These are phyloP conservation scores for Ursus arctos DNA, from an alignment of 2,113 vertebrate genomes.

Conservation along the genomic window DNA sequence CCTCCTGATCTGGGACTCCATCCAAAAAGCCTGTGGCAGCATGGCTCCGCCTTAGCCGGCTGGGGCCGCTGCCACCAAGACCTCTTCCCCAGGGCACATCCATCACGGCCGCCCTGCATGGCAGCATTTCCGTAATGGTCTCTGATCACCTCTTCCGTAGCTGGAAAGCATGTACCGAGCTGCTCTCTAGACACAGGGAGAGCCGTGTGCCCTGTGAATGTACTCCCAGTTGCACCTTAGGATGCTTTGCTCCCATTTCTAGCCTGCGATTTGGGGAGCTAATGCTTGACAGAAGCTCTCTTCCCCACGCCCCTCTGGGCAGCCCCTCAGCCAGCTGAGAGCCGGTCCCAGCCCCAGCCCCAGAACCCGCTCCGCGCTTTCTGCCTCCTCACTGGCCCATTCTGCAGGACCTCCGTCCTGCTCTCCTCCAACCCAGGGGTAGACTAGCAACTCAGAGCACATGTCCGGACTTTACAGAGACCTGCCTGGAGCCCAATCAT, in stretches of 20 bases:
- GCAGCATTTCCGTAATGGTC: not conserved
- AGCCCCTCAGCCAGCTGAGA: not conserved
- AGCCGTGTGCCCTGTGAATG: not conserved
- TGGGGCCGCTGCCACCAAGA: not conserved
- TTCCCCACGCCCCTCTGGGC: rapidly evolving
- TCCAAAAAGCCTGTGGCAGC: not conserved
- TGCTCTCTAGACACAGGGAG: no score
- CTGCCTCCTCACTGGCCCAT: not conserved
- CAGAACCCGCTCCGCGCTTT: no score
- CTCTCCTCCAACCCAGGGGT: not conserved
- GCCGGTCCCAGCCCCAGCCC: not conserved
- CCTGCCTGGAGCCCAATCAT: rapidly evolving
- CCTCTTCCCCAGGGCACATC: not conserved
- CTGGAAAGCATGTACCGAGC: not conserved
- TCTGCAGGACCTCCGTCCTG: not conserved
- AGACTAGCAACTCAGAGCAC: not conserved
- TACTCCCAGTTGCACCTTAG: no score
- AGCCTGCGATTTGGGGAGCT: not conserved
- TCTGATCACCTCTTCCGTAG: not conserved
- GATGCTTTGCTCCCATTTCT: not conserved
- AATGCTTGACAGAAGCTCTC: rapidly evolving
- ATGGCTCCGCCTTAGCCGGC: not conserved
- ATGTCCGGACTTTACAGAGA: not conserved
- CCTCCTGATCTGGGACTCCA: not conserved
- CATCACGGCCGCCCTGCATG: rapidly evolving